Percentiles rank a stretch among this genome's conserved stretches.
phyloP scores from a whole-genome alignment of 1,140 invertebrate species.

The Hycleus cichorii region DNA sequence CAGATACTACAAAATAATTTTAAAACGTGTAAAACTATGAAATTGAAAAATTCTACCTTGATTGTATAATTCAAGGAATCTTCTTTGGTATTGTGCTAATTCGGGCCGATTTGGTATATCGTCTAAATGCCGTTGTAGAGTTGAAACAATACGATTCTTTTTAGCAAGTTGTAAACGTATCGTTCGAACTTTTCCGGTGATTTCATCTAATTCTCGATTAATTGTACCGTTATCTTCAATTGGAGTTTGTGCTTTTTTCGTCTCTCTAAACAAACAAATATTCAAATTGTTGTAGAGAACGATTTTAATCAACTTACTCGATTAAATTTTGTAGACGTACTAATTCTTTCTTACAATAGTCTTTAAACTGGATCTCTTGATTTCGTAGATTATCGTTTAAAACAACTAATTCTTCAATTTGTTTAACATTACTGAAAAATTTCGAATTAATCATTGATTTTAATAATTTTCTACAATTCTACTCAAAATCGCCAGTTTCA shows the following conservation, averaged over 20 bases:
- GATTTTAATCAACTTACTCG: constrained; percentile 40
- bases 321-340: constrained; percentile 51
- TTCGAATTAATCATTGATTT: background rate
- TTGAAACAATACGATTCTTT: constrained; percentile 73
- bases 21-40: too few species aligned
- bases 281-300: background rate
- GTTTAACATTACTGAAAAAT: constrained; percentile 50
- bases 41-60: constrained; percentile 57
- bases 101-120: constrained; percentile 88
- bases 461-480: constrained; percentile 17
- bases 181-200: constrained; percentile 49
- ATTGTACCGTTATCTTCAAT: constrained; percentile 40
- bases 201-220: constrained; percentile 49
- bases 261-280: constrained; percentile 40
- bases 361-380: constrained; percentile 66
- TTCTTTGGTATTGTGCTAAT: constrained; percentile 87
- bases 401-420: constrained; percentile 57
- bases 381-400: constrained; percentile 67
- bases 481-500: constrained; percentile 47
- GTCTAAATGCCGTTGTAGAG: constrained; percentile 73
- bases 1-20: constrained; percentile 62
- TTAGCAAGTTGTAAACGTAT: constrained; percentile 64
- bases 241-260: constrained; percentile 40
- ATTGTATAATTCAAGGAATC: constrained; percentile 94
- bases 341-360: constrained; percentile 64